Percentiles rank a stretch among this genome's conserved stretches.
phyloP scores from a whole-genome alignment of 2,113 vertebrate genomes.

The Gymnarchus niloticus region DNA sequence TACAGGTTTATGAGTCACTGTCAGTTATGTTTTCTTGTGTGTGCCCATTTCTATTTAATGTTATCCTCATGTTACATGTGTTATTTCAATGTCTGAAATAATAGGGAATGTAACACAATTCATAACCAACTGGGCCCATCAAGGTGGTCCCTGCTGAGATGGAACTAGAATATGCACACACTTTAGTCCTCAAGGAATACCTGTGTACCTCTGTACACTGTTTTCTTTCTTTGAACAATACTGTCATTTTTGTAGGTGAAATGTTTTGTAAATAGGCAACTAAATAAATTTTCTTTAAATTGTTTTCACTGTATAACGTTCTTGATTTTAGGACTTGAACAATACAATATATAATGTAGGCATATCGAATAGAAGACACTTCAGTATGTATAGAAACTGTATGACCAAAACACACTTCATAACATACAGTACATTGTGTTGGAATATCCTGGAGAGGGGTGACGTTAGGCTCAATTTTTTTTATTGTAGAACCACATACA shows the following conservation, averaged over 20 bases:
- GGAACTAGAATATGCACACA: not conserved
- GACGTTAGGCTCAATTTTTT: not conserved
- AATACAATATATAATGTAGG: no score
- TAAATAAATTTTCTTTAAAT: conserved; percentile 13
- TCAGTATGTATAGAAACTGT: not conserved
- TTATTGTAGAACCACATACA: not conserved
- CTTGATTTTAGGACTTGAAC: no score
- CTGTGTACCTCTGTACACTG: not conserved
- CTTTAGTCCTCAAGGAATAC: not conserved
- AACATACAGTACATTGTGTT: not conserved
- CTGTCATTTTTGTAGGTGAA: not conserved
- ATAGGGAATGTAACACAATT: not conserved
- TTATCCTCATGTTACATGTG: not conserved
- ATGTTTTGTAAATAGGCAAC: conserved; percentile 8
- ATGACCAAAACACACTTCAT: not conserved
- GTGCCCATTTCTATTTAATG: not conserved
- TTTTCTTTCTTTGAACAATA: not conserved
- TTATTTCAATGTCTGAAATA: not conserved
- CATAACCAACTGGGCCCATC: not conserved
- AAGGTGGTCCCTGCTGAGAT: not conserved
- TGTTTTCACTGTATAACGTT: not conserved
- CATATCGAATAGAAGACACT: no score
- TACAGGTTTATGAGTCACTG: not conserved
- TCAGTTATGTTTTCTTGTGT: not conserved
- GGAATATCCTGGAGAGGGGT: not conserved